Evolutionary conservation across 2,113 vertebrate species (phyloP), one percentile per base, ranked within the genome.

Genomic region (Callipepla californica): DNA sequence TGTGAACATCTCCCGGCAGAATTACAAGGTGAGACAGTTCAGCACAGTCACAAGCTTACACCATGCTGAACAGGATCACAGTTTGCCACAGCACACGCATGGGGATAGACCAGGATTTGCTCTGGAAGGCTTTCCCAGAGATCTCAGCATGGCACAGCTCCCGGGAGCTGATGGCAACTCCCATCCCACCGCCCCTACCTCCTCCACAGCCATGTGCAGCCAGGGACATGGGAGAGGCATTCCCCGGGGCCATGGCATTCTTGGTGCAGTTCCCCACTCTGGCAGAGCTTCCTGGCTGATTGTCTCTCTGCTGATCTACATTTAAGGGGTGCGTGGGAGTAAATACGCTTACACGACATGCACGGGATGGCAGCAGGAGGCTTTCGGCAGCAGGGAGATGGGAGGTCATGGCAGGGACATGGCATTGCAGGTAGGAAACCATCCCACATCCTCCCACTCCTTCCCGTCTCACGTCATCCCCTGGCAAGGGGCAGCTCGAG

Each of bases 301-400:
- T 1, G 0, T 12, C 68, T 80, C 66, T 42, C 48, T 22, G 65
- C 68, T 44, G 68, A 42, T 51, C 2, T 0, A 8, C 73, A 80
- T 47, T 34, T 53, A 0, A 0, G 0, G 0, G 1, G n/a, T 8
- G 51, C 0, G 58, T 67, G 69, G 93, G 86, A 92, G 28, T 36
- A 53, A 30, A 44, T 1, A 4, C 7, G 15, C 68, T 80, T 9
- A 62, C 14, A 55, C 51, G 47, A 70, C 14, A 13, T 9, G 42
- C 1, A 0, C 38, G 0, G 1, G 51, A 18, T 0, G 25, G 48
- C 44, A 69, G 79, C 3, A 40, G 28, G 36, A 75, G 45, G 61
- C 18, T 44, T 55, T 67, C 82, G 50, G 72, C 67, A n/a, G 77
- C 47, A 28, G 65, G 44, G 45, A 72, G 81, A 26, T 79, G 75